phyloP scores from a whole-genome alignment of 2,113 vertebrate species.

The Brachyistius frenatus region DNA sequence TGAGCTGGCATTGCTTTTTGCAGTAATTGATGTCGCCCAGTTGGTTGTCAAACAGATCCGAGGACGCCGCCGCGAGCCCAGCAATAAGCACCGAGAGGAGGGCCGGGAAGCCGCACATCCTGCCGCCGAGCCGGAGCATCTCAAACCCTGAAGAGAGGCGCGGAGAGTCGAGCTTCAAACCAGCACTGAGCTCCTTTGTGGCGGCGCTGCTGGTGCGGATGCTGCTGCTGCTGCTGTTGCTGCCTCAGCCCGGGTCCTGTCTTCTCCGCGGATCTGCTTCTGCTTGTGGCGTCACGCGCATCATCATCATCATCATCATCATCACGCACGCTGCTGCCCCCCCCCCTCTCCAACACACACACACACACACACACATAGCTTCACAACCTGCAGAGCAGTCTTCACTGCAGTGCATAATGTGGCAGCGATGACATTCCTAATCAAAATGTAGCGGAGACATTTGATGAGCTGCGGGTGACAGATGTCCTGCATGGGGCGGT shows the following conservation, averaged over 20 bases:
- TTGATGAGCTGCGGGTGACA: not conserved
- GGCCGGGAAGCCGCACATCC: conserved; percentile 77
- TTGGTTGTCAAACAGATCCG: conserved; percentile 87
- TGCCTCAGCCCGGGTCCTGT: conserved; percentile 62
- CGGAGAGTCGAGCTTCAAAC: conserved; percentile 41
- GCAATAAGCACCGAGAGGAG: conserved; percentile 81
- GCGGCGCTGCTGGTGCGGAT: conserved; percentile 45
- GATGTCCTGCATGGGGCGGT: conserved; percentile 10
- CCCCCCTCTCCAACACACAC: not conserved
- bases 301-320: conserved; percentile 65
- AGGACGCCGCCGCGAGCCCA: conserved; percentile 74
- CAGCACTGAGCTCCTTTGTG: conserved; percentile 64
- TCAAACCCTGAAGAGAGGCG: conserved; percentile 49
- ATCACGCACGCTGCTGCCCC: conserved; percentile 44
- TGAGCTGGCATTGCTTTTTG: conserved; percentile 89
- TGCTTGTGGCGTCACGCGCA: conserved; percentile 77
- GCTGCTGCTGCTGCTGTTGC: conserved; percentile 46
- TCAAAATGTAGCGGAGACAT: not conserved
- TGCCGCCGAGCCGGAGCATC: conserved; percentile 77
- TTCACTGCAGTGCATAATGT: conserved; percentile 63
- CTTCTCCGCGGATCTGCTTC: conserved; percentile 67
- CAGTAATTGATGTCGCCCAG: conserved; percentile 91
- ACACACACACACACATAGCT: not conserved
- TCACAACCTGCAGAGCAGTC: conserved; percentile 30
- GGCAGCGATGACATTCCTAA: conserved; percentile 14